phyloP scores from a whole-genome alignment of 2,113 vertebrate species.

The Pelodiscus sinensis region DNA sequence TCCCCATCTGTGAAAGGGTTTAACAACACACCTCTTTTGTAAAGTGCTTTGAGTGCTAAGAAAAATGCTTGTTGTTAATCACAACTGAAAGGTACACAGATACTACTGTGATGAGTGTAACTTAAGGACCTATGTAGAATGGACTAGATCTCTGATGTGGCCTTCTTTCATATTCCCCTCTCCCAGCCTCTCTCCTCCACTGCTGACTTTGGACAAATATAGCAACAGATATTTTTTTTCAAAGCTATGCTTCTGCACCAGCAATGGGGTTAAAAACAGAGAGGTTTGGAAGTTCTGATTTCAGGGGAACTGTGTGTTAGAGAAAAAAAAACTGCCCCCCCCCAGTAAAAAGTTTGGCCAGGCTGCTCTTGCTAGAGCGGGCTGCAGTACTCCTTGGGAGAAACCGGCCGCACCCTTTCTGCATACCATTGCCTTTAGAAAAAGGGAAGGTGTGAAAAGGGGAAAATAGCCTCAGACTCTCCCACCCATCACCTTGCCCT shows the following conservation, averaged over 20 bases:
- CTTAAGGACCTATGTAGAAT: not conserved
- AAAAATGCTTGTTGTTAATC: not conserved
- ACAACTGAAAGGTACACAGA: not conserved
- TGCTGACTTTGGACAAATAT: not conserved
- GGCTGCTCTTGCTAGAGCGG: too few species aligned
- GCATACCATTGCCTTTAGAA: too few species aligned
- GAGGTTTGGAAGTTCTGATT: not conserved
- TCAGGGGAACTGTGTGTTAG: not conserved
- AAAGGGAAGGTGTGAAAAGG: too few species aligned
- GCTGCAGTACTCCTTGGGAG: too few species aligned
- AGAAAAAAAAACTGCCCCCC: too few species aligned
- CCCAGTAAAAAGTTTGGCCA: too few species aligned
- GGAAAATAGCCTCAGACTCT: too few species aligned
- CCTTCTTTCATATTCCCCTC: not conserved
- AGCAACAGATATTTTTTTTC: not conserved
- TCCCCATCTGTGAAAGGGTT: not conserved
- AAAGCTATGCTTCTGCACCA: not conserved
- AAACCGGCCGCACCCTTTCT: too few species aligned
- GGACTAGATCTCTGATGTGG: not conserved
- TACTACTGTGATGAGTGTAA: not conserved
- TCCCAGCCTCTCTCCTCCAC: not conserved
- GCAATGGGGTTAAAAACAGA: not conserved
- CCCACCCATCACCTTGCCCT: too few species aligned
- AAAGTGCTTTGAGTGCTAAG: not conserved
- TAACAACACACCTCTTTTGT: not conserved